A percentile compares a stretch with the other conserved stretches of the same genome.
phyloP scores from a whole-genome alignment of 2,888 invertebrate species.

The Ennomos fuscantarius region DNA sequence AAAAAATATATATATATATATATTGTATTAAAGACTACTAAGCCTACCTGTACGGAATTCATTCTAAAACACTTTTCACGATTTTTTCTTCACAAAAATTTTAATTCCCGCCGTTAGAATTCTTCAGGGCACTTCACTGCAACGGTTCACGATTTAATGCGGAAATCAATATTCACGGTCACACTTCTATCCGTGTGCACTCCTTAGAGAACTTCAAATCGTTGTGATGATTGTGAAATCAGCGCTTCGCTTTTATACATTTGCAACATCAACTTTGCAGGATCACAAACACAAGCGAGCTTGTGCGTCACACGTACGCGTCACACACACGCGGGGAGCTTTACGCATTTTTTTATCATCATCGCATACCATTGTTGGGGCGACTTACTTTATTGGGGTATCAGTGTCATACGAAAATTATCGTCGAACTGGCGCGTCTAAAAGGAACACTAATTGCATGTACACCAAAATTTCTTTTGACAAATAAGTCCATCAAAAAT shows the following conservation, averaged over 20 bases:
- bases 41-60: constrained; percentile 64
- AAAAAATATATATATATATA: constrained; percentile 1
- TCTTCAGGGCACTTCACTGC: constrained; percentile 39
- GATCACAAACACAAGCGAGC: constrained; percentile 52
- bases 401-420: constrained; percentile 66
- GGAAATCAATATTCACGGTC: constrained; percentile 71
- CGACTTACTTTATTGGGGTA: constrained; percentile 70
- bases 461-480: constrained; percentile 44
- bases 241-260: constrained; percentile 80
- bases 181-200: constrained; percentile 66
- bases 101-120: constrained; percentile 40
- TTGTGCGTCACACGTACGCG: constrained; percentile 52
- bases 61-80: constrained; percentile 65
- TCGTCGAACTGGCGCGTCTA: constrained; percentile 46
- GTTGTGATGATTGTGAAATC: constrained; percentile 84
- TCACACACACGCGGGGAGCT: constrained; percentile 52
- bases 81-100: constrained; percentile 34
- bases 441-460: constrained; percentile 53
- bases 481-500: constrained; percentile 43
- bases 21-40: constrained; percentile 39
- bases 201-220: constrained; percentile 79
- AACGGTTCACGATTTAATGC: constrained; percentile 66
- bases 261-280: constrained; percentile 78
- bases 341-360: constrained; percentile 69
- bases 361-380: constrained; percentile 67